Conservation (phyloP, 2,113 vertebrate genomes). For the Cryptoleucopteryx plumbea region DNA sequence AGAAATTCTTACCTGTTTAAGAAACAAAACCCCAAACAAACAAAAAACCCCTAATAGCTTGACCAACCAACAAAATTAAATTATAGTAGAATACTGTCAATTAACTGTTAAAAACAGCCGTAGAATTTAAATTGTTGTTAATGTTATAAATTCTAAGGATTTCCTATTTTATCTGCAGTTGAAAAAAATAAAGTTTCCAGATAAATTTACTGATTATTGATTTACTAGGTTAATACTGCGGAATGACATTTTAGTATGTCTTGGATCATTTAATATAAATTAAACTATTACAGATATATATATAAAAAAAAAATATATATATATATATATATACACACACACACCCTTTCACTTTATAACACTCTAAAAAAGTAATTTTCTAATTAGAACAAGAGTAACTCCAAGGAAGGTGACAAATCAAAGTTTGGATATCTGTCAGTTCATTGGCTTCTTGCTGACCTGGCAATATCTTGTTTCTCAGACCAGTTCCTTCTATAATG, state of each 20-base stretch:
- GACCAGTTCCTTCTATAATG: not conserved
- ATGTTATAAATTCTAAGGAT: not conserved
- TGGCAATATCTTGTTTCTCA: not conserved
- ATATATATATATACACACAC: accelerated
- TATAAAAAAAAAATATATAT: not conserved
- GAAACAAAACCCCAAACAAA: not conserved
- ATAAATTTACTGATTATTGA: not conserved
- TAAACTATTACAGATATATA: not conserved
- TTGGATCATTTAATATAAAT: not conserved
- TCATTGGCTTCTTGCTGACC: not conserved
- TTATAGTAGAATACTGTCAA: not conserved
- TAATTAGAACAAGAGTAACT: not conserved
- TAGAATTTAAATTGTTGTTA: not conserved
- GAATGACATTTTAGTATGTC: not conserved
- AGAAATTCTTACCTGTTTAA: not conserved
- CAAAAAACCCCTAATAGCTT: not conserved
- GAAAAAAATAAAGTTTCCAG: not conserved
- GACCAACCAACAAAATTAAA: not conserved
- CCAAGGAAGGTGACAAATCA: not conserved
- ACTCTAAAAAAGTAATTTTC: not conserved
- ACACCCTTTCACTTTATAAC: not conserved
- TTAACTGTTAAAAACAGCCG: not conserved
- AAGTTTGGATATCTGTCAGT: not conserved
- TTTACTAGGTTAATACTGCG: not conserved
- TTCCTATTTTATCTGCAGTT: not conserved